Conservation (phyloP, 2,888 invertebrate species). For the Lottia scabra region DNA sequence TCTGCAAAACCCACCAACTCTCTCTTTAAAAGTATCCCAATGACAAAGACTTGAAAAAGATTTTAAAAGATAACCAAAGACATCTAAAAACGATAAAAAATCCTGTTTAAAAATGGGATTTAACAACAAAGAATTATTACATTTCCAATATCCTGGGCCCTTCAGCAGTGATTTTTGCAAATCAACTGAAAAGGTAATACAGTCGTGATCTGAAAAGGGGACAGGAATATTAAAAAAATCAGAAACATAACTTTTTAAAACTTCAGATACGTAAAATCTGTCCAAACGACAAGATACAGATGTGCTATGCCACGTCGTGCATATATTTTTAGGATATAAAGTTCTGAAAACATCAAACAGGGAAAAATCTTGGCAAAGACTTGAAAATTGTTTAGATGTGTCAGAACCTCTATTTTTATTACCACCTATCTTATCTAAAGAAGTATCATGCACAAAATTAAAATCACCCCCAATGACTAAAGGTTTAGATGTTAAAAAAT, state of each 20-base stretch:
- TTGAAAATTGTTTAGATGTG: slow-evolving; percentile 18
- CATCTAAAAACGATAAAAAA: no score
- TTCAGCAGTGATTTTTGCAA: no score
- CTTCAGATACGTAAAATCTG: not conserved
- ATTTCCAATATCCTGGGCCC: no score
- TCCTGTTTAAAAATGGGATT: no score
- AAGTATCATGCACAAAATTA: slow-evolving; percentile 24
- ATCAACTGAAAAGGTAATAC: no score
- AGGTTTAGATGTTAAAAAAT: slow-evolving; percentile 19
- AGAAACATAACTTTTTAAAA: not conserved
- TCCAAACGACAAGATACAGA: not conserved
- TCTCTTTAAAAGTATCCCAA: no score
- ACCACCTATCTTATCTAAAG: slow-evolving; percentile 25
- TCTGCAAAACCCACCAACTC: no score
- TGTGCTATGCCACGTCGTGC: not conserved
- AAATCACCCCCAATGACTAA: slow-evolving; percentile 27
- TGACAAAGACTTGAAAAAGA: no score
- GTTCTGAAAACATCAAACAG: slow-evolving; percentile 21
- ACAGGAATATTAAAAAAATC: not conserved
- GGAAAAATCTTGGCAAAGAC: slow-evolving; percentile 19
- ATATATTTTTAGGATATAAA: slow-evolving; percentile 13
- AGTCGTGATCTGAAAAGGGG: no score
- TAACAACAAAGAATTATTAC: no score
- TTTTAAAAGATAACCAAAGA: no score
- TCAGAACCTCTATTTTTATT: slow-evolving; percentile 12